Evolutionary conservation across 2,888 invertebrate species (phyloP).

Genomic region (Hololepta plana): DNA sequence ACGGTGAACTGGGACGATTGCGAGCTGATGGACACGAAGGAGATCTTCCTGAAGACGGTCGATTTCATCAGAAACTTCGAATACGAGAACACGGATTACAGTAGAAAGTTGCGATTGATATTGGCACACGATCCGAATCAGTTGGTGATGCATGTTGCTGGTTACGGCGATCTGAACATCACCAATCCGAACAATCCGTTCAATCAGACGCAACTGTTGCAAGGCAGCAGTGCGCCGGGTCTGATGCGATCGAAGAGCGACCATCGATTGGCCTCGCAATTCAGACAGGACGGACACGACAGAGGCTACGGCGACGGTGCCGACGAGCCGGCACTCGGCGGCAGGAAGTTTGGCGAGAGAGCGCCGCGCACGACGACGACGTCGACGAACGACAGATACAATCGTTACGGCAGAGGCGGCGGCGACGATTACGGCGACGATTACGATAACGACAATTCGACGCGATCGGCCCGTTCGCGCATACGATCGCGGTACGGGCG

Average conservation of each 20-base stretch:
- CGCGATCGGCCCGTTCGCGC: conserved; percentile 42
- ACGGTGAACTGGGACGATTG: conserved; percentile 76
- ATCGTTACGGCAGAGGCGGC: conserved; percentile 28
- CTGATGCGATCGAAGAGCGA: conserved; percentile 87
- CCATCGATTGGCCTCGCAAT: conserved; percentile 75
- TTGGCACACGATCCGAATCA: conserved; percentile 88
- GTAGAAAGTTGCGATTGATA: conserved; percentile 65
- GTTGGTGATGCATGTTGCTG: conserved; percentile 70
- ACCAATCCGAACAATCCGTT: conserved; percentile 26
- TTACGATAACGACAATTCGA: conserved; percentile 42
- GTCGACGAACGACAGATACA: conserved; percentile 23
- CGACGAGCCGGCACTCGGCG: conserved; percentile 48
- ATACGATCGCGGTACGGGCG: conserved; percentile 45
- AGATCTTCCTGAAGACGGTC: conserved; percentile 87
- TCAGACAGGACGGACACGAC: conserved; percentile 66
- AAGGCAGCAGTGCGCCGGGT: conserved; percentile 45
- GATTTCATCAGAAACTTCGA: conserved; percentile 91
- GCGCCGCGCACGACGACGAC: conserved; percentile 36
- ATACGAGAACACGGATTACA: conserved; percentile 82
- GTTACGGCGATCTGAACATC: conserved; percentile 80
- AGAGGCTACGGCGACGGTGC: conserved; percentile 33
- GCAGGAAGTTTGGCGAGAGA: conserved; percentile 63
- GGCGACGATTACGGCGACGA: conserved; percentile 44
- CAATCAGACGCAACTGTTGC: conserved; percentile 29
- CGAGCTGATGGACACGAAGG: conserved; percentile 86